These are phyloP conservation scores for Fopius arisanus DNA, from an alignment of 1,140 invertebrate species.

Conservation along the genomic window DNA sequence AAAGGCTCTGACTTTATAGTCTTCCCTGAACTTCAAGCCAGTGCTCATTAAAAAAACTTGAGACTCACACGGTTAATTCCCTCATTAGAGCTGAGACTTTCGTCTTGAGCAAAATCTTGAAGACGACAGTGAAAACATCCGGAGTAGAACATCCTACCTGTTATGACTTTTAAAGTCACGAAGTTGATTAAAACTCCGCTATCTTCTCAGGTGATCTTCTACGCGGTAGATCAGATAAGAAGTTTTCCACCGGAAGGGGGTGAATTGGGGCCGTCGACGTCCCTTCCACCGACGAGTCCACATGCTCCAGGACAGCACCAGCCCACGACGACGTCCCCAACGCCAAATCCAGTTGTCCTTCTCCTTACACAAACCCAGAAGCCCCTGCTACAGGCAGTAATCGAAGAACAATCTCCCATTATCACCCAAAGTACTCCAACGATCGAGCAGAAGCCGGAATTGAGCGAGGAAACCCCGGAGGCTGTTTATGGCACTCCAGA, in stretches of 20 bases:
- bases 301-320: conserved; percentile 47
- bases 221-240: conserved; percentile 54
- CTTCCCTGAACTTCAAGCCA: no score
- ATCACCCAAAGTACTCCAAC: conserved; percentile 28
- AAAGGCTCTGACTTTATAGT: no score
- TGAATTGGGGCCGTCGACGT: conserved; percentile 21
- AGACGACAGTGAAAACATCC: no score
- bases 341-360: not conserved
- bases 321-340: conserved; percentile 29
- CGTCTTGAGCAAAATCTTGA: no score
- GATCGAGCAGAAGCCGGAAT: conserved; percentile 33
- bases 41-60: no score
- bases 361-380: not conserved
- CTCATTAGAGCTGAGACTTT: no score
- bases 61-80: no score
- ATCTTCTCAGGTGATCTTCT: conserved; percentile 52
- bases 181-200: not conserved
- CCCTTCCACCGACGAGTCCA: conserved; percentile 41
- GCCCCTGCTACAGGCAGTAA: not conserved
- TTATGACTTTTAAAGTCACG: no score
- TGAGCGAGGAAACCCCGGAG: conserved; percentile 46
- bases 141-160: no score
- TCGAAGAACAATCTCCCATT: not conserved
- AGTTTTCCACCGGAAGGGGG: conserved; percentile 41
- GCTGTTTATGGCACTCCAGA: conserved; percentile 54